Conservation (phyloP, 1,140 invertebrate genomes). For the Brachionus angularis region DNA sequence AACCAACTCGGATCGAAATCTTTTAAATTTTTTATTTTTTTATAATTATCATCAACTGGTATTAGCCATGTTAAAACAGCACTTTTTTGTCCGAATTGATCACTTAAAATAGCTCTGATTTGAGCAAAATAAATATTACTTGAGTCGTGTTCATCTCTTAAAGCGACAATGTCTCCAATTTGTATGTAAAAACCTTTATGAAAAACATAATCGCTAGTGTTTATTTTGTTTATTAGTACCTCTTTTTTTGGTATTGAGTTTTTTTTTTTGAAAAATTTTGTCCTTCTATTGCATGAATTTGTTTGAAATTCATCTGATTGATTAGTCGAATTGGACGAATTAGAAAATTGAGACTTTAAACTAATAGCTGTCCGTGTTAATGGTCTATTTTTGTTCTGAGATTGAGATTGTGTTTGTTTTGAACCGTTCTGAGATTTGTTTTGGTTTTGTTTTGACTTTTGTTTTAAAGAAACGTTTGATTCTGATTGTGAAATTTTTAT, state of each 20-base stretch:
- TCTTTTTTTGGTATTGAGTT: background rate
- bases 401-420: background rate
- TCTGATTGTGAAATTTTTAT: constrained; percentile 11
- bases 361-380: constrained; percentile 9
- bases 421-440: background rate
- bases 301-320: background rate
- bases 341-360: background rate
- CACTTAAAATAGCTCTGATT: constrained; percentile 77
- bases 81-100: constrained; percentile 88
- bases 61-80: constrained; percentile 86
- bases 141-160: constrained; percentile 68
- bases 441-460: constrained; percentile 6
- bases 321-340: background rate
- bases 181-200: constrained; percentile 74
- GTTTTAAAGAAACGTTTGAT: background rate
- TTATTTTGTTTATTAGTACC: background rate
- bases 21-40: constrained; percentile 47
- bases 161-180: constrained; percentile 81
- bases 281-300: constrained; percentile 15
- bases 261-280: constrained; percentile 25
- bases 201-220: constrained; percentile 41
- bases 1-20: constrained; percentile 19
- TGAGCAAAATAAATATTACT: constrained; percentile 76
- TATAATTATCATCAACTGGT: constrained; percentile 74
- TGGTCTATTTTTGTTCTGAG: constrained; percentile 9